These are phyloP conservation scores for Solea senegalensis DNA, from an alignment of 2,113 vertebrate species.

Conservation along the genomic window DNA sequence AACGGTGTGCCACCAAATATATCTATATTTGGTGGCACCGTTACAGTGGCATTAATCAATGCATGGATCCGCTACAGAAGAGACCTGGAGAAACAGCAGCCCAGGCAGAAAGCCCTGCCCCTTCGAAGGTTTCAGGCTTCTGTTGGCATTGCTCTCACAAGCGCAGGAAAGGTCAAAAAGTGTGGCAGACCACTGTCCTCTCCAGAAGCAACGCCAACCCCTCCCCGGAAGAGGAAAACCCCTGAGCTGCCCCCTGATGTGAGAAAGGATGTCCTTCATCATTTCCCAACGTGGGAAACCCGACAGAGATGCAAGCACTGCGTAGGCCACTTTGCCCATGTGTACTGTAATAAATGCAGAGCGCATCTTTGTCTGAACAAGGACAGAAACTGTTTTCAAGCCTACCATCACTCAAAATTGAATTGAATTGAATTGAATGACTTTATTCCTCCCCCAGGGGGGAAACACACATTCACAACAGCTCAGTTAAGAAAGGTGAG, in stretches of 20 bases:
- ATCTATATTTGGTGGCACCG: not conserved
- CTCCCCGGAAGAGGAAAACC: not conserved
- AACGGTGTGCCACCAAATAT: too few relatives aligned
- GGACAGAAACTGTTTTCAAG: slow-evolving; percentile 1
- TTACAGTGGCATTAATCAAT: slow-evolving; percentile 14
- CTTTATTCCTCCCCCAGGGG: too few relatives aligned
- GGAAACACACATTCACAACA: too few relatives aligned
- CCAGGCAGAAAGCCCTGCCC: not conserved
- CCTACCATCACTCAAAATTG: not conserved
- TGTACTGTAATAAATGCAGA: not conserved
- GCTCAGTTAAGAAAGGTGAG: too few relatives aligned
- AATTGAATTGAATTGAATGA: too few relatives aligned
- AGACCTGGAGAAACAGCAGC: slow-evolving; percentile 11
- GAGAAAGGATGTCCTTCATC: not conserved
- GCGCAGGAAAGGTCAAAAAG: slow-evolving; percentile 19
- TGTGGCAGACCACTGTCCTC: slow-evolving; percentile 8
- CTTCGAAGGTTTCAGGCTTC: slow-evolving; percentile 22
- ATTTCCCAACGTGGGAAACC: slow-evolving; percentile 14
- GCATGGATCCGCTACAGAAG: slow-evolving; percentile 23
- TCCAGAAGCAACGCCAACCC: not conserved
- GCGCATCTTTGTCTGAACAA: slow-evolving; percentile 22
- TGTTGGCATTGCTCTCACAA: slow-evolving; percentile 19
- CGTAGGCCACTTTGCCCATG: slow-evolving; percentile 7
- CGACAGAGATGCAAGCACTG: slow-evolving; percentile 5
- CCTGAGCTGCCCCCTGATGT: not conserved